Evolutionary conservation across 1,140 invertebrate genomes (phyloP).

Genomic region (Odontomachus brunneus): DNA sequence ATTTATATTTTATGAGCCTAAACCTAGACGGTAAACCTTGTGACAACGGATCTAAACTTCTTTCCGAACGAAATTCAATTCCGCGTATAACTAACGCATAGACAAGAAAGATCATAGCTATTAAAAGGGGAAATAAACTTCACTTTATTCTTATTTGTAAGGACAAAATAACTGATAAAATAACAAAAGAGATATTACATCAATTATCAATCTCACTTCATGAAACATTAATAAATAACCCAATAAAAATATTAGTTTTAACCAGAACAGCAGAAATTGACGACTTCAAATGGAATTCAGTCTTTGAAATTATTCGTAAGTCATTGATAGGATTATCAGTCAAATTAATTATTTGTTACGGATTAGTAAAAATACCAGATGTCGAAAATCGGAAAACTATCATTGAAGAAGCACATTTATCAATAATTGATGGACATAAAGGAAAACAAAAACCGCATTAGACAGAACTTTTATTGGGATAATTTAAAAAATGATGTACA

Average conservation of each 20-base stretch:
- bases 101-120: background rate
- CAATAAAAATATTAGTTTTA: background rate
- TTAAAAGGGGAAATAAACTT: background rate
- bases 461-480: no score
- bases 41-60: background rate
- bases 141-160: background rate
- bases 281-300: background rate
- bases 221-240: background rate
- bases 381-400: background rate
- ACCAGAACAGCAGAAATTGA: conserved; percentile 8
- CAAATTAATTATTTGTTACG: conserved; percentile 6
- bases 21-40: background rate
- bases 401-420: no score
- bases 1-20: background rate
- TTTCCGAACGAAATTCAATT: no score
- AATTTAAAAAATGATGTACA: no score
- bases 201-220: background rate
- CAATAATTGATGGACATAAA: no score
- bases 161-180: no score
- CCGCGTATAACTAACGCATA: background rate
- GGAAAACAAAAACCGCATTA: no score
- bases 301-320: background rate
- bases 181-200: background rate
- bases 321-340: background rate
- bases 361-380: background rate